Evolutionary conservation across 2,888 invertebrate genomes (phyloP).

Genomic region (Erpobdella octoculata): DNA sequence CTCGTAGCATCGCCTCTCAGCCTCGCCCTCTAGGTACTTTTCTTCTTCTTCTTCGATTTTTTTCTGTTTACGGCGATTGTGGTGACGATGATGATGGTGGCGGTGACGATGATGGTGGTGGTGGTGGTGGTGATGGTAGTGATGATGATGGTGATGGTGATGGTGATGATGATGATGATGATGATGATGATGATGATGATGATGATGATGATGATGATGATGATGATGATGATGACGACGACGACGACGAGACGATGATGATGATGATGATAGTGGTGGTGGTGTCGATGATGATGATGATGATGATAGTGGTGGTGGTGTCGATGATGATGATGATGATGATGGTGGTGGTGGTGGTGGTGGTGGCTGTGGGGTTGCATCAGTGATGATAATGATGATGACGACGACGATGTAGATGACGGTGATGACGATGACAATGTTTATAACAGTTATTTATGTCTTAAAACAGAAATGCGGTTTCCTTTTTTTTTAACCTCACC

Average conservation of each 20-base stretch:
- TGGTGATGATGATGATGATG: constrained; percentile 18
- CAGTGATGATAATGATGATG: no score
- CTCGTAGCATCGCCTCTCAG: constrained; percentile 10
- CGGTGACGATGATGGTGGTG: not conserved
- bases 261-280: not conserved
- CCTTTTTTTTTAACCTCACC: not conserved
- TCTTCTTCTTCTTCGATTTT: constrained; percentile 14
- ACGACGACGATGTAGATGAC: no score
- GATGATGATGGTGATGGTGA: constrained; percentile 1
- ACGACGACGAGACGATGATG: constrained; percentile 7
- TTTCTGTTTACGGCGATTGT: not conserved
- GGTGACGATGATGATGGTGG: constrained; percentile 17
- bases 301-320: no score
- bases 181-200: constrained; percentile 11
- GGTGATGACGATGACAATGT: no score
- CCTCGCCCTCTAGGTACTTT: constrained; percentile 14
- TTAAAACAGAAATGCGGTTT: no score
- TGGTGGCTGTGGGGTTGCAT: no score
- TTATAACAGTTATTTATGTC: no score
- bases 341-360: no score
- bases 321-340: no score
- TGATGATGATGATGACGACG: constrained; percentile 13
- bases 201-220: constrained; percentile 19
- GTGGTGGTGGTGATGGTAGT: constrained; percentile 3
- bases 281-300: no score